A percentile compares a stretch with the other conserved stretches of the same genome.
Evolutionary conservation across 2,797 vertebrate species (phyloP).

Genomic region (Anolis apletophallus): DNA sequence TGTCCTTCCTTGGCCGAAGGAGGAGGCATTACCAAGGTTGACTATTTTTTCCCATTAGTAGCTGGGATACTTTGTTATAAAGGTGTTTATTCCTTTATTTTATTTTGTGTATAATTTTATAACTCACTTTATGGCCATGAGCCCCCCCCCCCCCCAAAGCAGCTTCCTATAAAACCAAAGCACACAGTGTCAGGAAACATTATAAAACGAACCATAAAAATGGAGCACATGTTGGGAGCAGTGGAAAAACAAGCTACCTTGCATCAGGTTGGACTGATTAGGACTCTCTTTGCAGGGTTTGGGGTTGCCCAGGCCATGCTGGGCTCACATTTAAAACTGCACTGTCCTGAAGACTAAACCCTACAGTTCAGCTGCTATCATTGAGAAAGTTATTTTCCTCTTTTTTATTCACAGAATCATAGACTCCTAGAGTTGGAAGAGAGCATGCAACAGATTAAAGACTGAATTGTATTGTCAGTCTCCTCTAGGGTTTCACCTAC

Average conservation of each 20-base stretch:
- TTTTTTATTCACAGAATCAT: too few relatives aligned
- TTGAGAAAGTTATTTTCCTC: neutral
- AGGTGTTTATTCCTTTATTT: neutral
- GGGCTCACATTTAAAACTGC: too few relatives aligned
- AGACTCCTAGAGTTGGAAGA: too few relatives aligned
- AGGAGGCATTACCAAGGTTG: neutral
- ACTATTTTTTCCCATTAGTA: neutral
- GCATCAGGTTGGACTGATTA: neutral
- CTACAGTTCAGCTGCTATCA: neutral
- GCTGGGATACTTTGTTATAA: neutral
- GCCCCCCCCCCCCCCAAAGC: neutral
- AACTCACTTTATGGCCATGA: neutral
- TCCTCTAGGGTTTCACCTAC: too few relatives aligned
- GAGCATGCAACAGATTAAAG: too few relatives aligned
- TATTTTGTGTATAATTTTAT: slow-evolving; percentile 1
- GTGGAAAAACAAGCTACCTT: neutral
- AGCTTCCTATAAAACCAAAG: neutral
- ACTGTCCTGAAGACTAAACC: too few relatives aligned
- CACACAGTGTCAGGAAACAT: neutral
- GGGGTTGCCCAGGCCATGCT: too few relatives aligned
- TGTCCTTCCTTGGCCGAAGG: neutral
- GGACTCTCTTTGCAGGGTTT: neutral
- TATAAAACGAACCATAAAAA: neutral
- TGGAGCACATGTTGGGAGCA: neutral
- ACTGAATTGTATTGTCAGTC: too few relatives aligned